Base-by-base conservation (phyloP, 2,113 vertebrate species). In the Echinops telfairi region DNA sequence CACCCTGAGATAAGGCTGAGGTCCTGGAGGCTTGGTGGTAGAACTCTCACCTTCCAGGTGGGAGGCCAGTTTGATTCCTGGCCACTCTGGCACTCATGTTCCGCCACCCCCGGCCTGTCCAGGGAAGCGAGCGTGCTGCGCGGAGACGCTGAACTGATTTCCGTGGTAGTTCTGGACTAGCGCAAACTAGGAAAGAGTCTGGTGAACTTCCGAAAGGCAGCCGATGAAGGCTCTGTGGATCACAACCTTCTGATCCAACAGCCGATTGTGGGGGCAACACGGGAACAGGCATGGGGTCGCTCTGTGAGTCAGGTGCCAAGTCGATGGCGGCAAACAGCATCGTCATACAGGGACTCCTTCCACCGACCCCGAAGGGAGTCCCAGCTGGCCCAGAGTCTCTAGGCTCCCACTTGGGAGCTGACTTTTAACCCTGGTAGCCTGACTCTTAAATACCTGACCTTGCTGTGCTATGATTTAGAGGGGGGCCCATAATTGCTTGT, bases 371-470 rank as follows among this genome's bases (percentile, higher is more conserved):
- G 8, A 85, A 87, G 62, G 64, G 25, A 36, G 58, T 16, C 73
- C 53, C 70, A 19, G 53, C 47, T 53, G 76, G 36, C 58, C 75
- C 6, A 2, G 53, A 16, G 17, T 15, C 31, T 16, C 47, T 60
- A 33, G n/a, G 88, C 33, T 58, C 10, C 0, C 16, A 20, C 0
- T 3, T 40, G 62, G 62, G 62, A 68, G 22, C 29, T 29, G 16
- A 23, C 29, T 79, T 64, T 84, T 31, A 23, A 66, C 43, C 22
- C 2, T 0, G 8, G 17, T 33, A 2, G 27, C 43, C 15, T 29
- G 31, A 29, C 19, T 73, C 23, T 36, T 2, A 19, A 14, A 33
- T 0, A 0, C 16, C 19, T 4, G 11, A 4, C 73, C 25, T 27
- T 4, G 3, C 6, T 2, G 25, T 2, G 27, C 86, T 53, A 6